phyloP scores from a whole-genome alignment of 2,797 vertebrate genomes.

The Columba guinea region DNA sequence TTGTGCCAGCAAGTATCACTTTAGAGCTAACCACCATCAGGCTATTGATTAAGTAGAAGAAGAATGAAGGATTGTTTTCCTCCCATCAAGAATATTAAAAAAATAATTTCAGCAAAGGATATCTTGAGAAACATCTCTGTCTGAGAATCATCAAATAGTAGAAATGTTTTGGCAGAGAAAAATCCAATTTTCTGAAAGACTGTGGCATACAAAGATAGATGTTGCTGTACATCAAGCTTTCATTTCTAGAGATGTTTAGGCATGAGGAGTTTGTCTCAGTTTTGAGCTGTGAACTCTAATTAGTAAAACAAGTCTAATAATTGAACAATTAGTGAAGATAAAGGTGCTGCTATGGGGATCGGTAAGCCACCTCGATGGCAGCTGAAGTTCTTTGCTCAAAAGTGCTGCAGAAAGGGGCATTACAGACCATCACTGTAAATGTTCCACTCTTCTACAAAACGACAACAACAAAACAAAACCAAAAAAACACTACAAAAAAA shows the following conservation, averaged over 20 bases:
- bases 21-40: not conserved
- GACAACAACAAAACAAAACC: no score
- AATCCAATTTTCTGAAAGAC: not conserved
- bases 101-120: not conserved
- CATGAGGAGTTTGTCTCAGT: not conserved
- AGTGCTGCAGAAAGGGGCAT: not conserved
- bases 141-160: not conserved
- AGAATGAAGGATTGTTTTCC: not conserved
- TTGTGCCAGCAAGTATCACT: not conserved
- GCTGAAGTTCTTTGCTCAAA: not conserved
- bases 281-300: not conserved
- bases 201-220: not conserved
- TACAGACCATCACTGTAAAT: not conserved
- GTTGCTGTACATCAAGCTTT: not conserved
- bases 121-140: not conserved
- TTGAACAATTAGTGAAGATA: not conserved
- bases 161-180: not conserved
- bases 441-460: not conserved
- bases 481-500: not conserved
- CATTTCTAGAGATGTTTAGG: not conserved
- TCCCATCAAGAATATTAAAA: not conserved
- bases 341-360: not conserved
- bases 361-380: not conserved
- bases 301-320: not conserved
- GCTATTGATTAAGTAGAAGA: not conserved